Base-by-base conservation (phyloP, 2,888 invertebrate genomes). In the Pseudococcus longispinus region DNA sequence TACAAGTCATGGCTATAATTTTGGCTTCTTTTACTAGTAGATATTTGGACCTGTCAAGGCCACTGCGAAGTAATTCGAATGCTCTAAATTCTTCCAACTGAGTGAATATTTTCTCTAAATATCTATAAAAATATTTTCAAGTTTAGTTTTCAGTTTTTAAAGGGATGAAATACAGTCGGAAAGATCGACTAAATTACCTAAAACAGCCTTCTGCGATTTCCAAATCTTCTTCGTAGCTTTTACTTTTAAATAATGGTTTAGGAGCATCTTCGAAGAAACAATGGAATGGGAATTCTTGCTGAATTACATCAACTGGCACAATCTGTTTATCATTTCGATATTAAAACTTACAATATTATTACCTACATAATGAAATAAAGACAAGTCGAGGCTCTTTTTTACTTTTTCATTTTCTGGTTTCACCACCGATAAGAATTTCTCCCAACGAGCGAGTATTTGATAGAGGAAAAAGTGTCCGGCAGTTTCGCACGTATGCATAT, bases 1-100 rank as follows among this genome's bases (percentile, higher is more conserved):
- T 99, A 92, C 99, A 99, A 0, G 99, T 99, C 99, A 99, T 99
- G 0, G 99, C 99, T 89, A 99, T 99, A 87, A 99, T 98, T 92
- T 99, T 99, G 0, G 99, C 99, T 91, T 99, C 99, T 90, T 98
- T 98, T 0, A 99, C 98, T 85, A 99, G 92, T 87, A 99, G 92
- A 91, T 99, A 99, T 90, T 98, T 97, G 0, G 98, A 97, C 83
- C 99, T 93, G 91, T 99, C 99, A 83, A 98, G 92, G 0, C 99
- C 99, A 83, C 97, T 98, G 13, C 99, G 93, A 9, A 99, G 92
- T 88, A 99, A 92, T 91, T 99, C 99, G 91, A 99, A 99, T 0
- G 99, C 98, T 84, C 99, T 93, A 91, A 99, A 99, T 91, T 99
- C 99, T 90, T 99, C 99, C 13, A 99, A 91, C 90, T 99, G 98